Percentiles rank a stretch among this genome's conserved stretches.
These are phyloP conservation scores for Danaus chrysippus DNA, from an alignment of 2,888 invertebrate species.

Conservation along the genomic window DNA sequence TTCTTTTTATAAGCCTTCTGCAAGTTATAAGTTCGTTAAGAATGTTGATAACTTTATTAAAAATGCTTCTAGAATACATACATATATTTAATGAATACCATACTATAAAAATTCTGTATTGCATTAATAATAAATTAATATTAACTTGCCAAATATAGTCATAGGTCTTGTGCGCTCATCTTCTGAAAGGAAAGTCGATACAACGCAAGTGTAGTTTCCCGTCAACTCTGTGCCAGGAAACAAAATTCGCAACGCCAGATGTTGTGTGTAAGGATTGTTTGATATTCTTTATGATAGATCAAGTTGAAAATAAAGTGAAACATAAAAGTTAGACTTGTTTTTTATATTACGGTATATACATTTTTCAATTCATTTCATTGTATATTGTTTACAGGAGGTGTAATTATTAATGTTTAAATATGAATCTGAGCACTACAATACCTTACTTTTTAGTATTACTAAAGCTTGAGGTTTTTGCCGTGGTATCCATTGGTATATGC, in stretches of 20 bases:
- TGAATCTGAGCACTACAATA: constrained; percentile 26
- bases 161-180: constrained; percentile 81
- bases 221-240: constrained; percentile 84
- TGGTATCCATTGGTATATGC: constrained; percentile 91
- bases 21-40: too few species aligned
- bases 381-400: too few species aligned
- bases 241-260: constrained; percentile 84
- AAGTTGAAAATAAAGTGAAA: constrained; percentile 61
- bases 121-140: too few species aligned
- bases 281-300: constrained; percentile 83
- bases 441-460: constrained; percentile 71
- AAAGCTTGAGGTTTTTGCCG: constrained; percentile 83
- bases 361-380: too few species aligned
- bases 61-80: too few species aligned
- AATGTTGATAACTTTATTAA: too few species aligned
- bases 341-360: too few species aligned
- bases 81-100: too few species aligned
- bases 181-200: constrained; percentile 84
- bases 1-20: too few species aligned
- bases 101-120: neutral
- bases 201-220: constrained; percentile 86
- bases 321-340: too few species aligned
- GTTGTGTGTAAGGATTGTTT: constrained; percentile 82
- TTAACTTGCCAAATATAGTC: constrained; percentile 82
- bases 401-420: neutral